These are phyloP conservation scores for Pristionchus maxplancki DNA, from an alignment of 2,888 invertebrate species.

Conservation along the genomic window DNA sequence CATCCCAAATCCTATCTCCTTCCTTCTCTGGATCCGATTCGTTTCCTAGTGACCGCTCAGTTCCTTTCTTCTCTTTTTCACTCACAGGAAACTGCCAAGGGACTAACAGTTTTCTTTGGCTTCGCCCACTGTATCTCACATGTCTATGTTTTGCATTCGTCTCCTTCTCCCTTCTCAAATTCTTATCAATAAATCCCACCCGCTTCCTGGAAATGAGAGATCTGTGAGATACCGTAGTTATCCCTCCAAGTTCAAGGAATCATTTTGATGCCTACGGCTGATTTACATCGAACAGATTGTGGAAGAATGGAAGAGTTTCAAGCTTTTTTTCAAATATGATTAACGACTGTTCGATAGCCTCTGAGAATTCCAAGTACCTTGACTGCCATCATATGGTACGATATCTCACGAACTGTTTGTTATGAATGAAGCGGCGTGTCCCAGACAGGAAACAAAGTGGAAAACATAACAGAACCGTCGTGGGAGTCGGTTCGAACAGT, in stretches of 20 bases:
- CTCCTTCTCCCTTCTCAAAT: not conserved
- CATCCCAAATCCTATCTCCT: not conserved
- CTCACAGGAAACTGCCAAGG: not conserved
- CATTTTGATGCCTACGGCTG: no score
- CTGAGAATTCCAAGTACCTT: not conserved
- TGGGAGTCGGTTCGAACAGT: not conserved
- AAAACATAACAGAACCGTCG: constrained; percentile 6
- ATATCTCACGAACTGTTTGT: not conserved
- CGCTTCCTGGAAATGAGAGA: not conserved
- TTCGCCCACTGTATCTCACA: constrained; percentile 12
- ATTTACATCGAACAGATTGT: no score
- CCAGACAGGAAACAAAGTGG: not conserved
- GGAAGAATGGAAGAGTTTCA: no score
- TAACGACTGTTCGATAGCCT: no score
- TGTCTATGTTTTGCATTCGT: not conserved
- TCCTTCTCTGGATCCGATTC: not conserved
- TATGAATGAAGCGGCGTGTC: not conserved
- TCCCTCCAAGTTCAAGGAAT: no score
- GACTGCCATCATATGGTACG: not conserved
- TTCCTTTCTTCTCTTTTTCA: not conserved
- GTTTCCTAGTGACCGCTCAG: not conserved
- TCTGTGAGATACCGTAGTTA: not conserved
- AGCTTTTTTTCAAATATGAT: no score
- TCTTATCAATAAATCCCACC: not conserved
- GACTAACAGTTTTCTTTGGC: not conserved